Evolutionary conservation across 2,888 invertebrate species (phyloP).

Genomic region (Trichogramma evanescens): DNA sequence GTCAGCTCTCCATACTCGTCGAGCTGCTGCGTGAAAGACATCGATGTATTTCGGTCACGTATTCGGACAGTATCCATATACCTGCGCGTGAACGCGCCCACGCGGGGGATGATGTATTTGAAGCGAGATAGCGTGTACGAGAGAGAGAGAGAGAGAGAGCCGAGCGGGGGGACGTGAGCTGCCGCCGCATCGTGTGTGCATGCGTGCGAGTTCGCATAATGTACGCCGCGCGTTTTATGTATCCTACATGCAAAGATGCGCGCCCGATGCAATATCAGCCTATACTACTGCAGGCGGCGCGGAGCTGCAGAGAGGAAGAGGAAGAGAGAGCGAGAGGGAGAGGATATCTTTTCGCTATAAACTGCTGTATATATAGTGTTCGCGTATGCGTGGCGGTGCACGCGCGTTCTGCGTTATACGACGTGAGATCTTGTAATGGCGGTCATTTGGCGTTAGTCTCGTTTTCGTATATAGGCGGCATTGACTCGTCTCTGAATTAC

Average conservation of each 20-base stretch:
- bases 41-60: constrained; percentile 31
- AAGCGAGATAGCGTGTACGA: neutral
- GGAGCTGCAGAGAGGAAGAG: neutral
- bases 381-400: too few species aligned
- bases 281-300: too few species aligned
- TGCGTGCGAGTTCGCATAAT: constrained; percentile 5
- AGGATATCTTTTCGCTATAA: too few species aligned
- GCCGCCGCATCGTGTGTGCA: neutral
- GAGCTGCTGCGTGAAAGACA: constrained; percentile 19
- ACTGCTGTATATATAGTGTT: too few species aligned
- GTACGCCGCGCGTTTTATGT: neutral
- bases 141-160: neutral
- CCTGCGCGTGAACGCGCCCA: neutral
- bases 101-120: too few species aligned
- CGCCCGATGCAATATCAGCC: too few species aligned
- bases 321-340: neutral
- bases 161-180: neutral
- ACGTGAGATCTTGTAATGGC: too few species aligned
- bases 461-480: too few species aligned
- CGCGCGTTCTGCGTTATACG: too few species aligned
- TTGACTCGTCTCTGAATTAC: too few species aligned
- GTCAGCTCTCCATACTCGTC: constrained; percentile 5
- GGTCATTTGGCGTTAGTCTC: too few species aligned
- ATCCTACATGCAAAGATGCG: neutral
- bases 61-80: constrained; percentile 11